phyloP scores from a whole-genome alignment of 1,140 invertebrate species.

The Thaumetopoea pityocampa region DNA sequence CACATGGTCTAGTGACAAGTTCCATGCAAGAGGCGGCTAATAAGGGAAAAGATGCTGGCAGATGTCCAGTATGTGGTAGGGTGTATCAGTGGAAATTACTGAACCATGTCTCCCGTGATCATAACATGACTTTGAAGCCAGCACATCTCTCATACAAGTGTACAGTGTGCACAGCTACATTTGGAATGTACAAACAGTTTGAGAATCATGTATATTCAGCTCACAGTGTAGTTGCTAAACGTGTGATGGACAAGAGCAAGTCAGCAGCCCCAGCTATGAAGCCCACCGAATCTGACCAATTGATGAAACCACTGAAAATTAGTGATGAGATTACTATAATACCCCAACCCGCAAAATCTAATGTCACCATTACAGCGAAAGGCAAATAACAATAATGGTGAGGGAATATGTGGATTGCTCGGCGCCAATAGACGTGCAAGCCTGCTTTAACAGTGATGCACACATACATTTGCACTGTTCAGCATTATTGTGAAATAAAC shows the following conservation, averaged over 20 bases:
- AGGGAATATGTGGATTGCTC: conserved; percentile 36
- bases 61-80: conserved; percentile 95
- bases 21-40: conserved; percentile 98
- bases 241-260: conserved; percentile 89
- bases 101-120: conserved; percentile 94
- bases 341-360: conserved; percentile 84
- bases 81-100: conserved; percentile 95
- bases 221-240: conserved; percentile 91
- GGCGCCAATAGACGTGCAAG: conserved; percentile 22
- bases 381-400: conserved; percentile 59
- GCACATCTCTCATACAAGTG: conserved; percentile 96
- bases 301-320: conserved; percentile 90
- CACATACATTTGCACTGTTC: conserved; percentile 44
- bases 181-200: conserved; percentile 97
- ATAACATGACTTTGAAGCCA: conserved; percentile 94
- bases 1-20: conserved; percentile 95
- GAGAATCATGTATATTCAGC: conserved; percentile 96
- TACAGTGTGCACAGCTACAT: conserved; percentile 95
- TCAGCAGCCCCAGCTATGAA: conserved; percentile 48
- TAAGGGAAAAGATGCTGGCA: conserved; percentile 94
- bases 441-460: conserved; percentile 44
- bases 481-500: conserved; percentile 70
- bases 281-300: conserved; percentile 79
- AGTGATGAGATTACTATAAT: conserved; percentile 96
- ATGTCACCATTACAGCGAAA: conserved; percentile 60